Conservation (phyloP, 2,113 vertebrate species). For the Coturnix japonica region DNA sequence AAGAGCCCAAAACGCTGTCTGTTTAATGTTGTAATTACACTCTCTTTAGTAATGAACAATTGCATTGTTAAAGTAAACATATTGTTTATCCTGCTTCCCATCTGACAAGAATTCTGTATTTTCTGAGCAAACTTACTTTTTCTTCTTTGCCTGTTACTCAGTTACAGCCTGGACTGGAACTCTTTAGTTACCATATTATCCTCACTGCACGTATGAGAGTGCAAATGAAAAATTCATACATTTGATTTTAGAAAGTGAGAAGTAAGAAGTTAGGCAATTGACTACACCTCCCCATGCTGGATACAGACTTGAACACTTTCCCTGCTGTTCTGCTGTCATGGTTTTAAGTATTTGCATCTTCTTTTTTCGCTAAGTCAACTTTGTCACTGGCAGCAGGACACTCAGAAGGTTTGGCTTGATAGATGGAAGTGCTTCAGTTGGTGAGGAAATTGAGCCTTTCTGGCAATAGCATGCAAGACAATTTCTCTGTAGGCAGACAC, state of each 20-base stretch:
- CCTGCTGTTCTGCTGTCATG: background rate
- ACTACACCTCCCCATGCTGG: background rate
- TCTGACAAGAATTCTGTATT: background rate
- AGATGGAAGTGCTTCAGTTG: background rate
- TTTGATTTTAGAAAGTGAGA: background rate
- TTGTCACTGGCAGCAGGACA: background rate
- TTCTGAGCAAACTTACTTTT: background rate
- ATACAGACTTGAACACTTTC: background rate
- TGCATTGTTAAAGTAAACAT: background rate
- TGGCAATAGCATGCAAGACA: background rate
- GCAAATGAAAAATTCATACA: background rate
- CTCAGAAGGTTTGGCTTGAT: background rate
- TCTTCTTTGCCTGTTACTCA: background rate
- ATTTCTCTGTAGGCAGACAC: background rate
- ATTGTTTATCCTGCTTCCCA: background rate
- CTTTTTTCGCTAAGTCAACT: background rate
- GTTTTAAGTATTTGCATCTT: background rate
- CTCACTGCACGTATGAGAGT: background rate
- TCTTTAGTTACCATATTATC: accelerated
- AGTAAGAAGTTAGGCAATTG: background rate
- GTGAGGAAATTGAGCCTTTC: background rate
- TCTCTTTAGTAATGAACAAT: background rate
- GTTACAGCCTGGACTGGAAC: background rate
- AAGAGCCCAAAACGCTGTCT: background rate
- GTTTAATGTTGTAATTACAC: background rate